Evolutionary conservation across 2,113 vertebrate genomes (phyloP).

Genomic region (Ophiodon elongatus): DNA sequence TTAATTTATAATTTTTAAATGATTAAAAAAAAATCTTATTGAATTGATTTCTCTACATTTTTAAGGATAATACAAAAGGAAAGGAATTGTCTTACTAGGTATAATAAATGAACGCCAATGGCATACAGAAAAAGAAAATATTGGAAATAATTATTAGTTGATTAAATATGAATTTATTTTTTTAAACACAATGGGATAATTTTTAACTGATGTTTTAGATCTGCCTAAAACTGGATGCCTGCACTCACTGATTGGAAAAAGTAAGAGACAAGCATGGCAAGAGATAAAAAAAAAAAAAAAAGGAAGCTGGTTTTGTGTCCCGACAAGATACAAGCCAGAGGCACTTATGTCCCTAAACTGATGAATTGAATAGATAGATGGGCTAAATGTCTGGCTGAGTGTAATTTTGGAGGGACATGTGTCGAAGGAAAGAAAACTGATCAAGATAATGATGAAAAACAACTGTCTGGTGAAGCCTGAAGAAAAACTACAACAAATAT

Average conservation of each 20-base stretch:
- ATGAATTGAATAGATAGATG: constrained; percentile 41
- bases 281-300: constrained; percentile 15
- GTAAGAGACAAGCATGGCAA: background rate
- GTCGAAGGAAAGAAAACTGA: constrained; percentile 29
- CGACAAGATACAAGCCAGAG: constrained; percentile 36
- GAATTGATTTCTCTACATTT: background rate
- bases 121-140: background rate
- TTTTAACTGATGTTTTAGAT: background rate
- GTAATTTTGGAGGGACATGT: constrained; percentile 46
- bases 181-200: background rate
- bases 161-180: background rate
- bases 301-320: constrained; percentile 30
- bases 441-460: constrained; percentile 62
- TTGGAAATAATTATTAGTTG: background rate
- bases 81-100: too few relatives aligned
- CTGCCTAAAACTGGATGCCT: background rate
- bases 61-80: background rate
- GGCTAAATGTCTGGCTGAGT: constrained; percentile 33
- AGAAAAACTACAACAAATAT: constrained; percentile 43
- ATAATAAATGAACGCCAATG: background rate
- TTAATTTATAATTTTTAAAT: background rate
- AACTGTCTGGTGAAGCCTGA: constrained; percentile 37
- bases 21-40: background rate
- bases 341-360: constrained; percentile 24
- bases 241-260: background rate